These are phyloP conservation scores for Eupithecia insigniata DNA, from an alignment of 2,888 invertebrate genomes.

Conservation along the genomic window DNA sequence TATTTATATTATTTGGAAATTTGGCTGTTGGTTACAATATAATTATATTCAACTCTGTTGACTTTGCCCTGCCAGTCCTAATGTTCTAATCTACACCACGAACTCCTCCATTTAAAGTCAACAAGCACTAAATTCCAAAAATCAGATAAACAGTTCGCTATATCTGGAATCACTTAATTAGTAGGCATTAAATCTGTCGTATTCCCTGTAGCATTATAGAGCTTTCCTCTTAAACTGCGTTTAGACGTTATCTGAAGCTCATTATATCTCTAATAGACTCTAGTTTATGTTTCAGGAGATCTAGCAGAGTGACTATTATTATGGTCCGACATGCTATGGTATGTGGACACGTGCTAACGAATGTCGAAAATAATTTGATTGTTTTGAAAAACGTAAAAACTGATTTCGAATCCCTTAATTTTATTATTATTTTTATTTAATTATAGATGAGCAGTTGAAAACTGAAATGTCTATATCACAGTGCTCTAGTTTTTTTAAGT, in stretches of 20 bases:
- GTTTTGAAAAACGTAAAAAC: no score
- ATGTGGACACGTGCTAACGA: neutral
- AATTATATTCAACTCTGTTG: neutral
- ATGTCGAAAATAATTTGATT: no score
- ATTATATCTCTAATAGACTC: slow-evolving; percentile 77
- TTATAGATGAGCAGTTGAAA: no score
- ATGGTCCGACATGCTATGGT: neutral
- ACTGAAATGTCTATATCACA: no score
- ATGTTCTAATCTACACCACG: neutral
- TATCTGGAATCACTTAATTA: slow-evolving; percentile 78
- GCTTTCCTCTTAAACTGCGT: slow-evolving; percentile 69
- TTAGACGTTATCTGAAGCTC: slow-evolving; percentile 71
- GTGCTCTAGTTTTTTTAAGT: no score
- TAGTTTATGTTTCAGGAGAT: slow-evolving; percentile 65
- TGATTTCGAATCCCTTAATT: no score
- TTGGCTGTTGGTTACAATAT: neutral
- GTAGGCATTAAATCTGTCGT: slow-evolving; percentile 78
- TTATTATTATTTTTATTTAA: no score
- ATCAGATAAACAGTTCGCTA: slow-evolving; percentile 67
- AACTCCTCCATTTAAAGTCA: slow-evolving; percentile 33
- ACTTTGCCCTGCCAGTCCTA: neutral
- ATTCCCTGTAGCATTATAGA: slow-evolving; percentile 69
- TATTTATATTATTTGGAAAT: no score
- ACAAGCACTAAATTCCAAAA: slow-evolving; percentile 66
- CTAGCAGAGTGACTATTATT: slow-evolving; percentile 28